Conservation (phyloP, 2,888 invertebrate genomes). For the Beris chalybata region DNA sequence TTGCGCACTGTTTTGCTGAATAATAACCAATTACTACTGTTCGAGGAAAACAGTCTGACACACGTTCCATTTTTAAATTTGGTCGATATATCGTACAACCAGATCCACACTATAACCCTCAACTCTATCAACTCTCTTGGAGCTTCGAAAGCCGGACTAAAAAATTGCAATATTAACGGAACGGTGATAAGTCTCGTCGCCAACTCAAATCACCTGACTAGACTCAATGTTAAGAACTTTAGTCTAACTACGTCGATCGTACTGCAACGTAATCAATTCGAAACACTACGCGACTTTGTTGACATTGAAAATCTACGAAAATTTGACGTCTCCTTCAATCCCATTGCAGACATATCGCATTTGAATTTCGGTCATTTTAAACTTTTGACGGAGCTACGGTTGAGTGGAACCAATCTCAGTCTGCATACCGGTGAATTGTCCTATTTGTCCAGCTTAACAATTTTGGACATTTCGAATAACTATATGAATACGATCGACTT, state of each 20-base stretch:
- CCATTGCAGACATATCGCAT: background rate
- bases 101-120: background rate
- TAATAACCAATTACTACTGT: slow-evolving; percentile 4
- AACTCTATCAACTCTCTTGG: background rate
- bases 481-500: background rate
- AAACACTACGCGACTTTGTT: background rate
- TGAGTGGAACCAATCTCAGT: background rate
- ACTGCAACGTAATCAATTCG: background rate
- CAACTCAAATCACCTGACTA: background rate
- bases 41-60: background rate
- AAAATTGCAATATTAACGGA: slow-evolving; percentile 3
- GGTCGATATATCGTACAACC: slow-evolving; percentile 6
- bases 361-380: background rate
- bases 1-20: background rate
- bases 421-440: background rate
- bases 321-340: slow-evolving; percentile 6
- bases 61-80: background rate
- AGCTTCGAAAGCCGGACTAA: background rate
- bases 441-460: background rate
- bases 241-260: background rate
- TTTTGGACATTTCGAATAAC: background rate
- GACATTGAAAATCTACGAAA: background rate
- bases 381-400: background rate
- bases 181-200: background rate
- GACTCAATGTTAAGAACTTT: background rate